Conservation (phyloP, 2,888 invertebrate species). For the Ennomos erosarius region DNA sequence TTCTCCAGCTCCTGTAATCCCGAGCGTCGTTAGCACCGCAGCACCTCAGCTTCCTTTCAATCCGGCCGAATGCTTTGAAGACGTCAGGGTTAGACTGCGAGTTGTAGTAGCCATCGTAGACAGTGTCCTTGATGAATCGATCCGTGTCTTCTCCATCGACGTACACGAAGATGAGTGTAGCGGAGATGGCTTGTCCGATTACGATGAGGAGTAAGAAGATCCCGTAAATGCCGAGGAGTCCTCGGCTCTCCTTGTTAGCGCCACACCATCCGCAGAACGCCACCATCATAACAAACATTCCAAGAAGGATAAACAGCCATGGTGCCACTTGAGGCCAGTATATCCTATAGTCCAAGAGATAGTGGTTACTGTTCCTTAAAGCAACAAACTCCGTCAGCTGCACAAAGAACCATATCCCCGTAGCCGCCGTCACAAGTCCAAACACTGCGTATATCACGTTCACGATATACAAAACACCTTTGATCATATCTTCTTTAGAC, state of each 20-base stretch:
- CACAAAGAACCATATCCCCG: conserved; percentile 81
- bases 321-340: conserved; percentile 82
- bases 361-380: conserved; percentile 77
- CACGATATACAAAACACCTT: conserved; percentile 71
- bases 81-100: conserved; percentile 76
- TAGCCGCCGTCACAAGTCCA: conserved; percentile 73
- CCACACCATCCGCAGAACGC: conserved; percentile 79
- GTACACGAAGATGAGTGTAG: conserved; percentile 75
- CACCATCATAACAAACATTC: conserved; percentile 71
- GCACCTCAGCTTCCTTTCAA: conserved; percentile 75
- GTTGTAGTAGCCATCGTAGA: conserved; percentile 80
- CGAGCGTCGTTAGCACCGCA: conserved; percentile 80
- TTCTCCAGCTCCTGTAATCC: conserved; percentile 78
- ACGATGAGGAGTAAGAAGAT: conserved; percentile 71
- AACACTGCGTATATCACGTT: conserved; percentile 77
- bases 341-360: conserved; percentile 74
- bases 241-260: conserved; percentile 70
- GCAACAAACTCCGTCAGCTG: conserved; percentile 75
- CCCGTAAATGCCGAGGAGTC: conserved; percentile 72
- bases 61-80: conserved; percentile 72
- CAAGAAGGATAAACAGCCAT: conserved; percentile 78
- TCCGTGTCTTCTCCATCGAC: conserved; percentile 80
- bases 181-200: conserved; percentile 69
- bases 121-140: conserved; percentile 77
- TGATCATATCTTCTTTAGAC: conserved; percentile 76